phyloP scores from a whole-genome alignment of 2,888 invertebrate genomes.

The Torymus tubicola region DNA sequence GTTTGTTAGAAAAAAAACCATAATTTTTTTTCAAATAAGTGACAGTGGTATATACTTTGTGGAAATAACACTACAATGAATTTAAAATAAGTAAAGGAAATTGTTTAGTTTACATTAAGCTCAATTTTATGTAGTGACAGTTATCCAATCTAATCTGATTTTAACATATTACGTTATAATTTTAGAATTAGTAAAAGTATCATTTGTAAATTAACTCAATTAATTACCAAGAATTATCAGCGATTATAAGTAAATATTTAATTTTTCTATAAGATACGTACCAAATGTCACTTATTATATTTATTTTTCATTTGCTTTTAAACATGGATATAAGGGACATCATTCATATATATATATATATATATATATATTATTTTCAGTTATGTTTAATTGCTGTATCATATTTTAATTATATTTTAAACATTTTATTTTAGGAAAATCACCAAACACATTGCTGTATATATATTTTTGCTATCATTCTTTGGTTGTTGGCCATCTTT shows the following conservation, averaged over 20 bases:
- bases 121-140: no score
- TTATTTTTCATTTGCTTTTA: constrained; percentile 16
- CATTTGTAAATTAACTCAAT: no score
- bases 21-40: constrained; percentile 10
- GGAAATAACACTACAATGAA: background rate
- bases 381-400: background rate
- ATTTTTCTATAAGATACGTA: background rate
- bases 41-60: constrained; percentile 22
- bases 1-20: constrained; percentile 59
- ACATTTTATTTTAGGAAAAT: constrained; percentile 6
- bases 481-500: constrained; percentile 3
- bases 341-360: constrained; percentile 46
- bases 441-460: constrained; percentile 18
- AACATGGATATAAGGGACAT: background rate
- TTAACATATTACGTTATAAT: background rate
- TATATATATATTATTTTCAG: constrained; percentile 41
- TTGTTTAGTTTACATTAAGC: no score
- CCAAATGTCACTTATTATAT: constrained; percentile 5
- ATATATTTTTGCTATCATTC: constrained; percentile 42
- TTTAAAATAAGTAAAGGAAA: background rate
- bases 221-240: no score
- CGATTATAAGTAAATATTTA: no score
- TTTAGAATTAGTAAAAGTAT: background rate
- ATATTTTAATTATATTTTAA: constrained; percentile 3
- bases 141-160: background rate